Base-by-base conservation (phyloP, 2,797 vertebrate genomes). In the Ammospiza maritima region DNA sequence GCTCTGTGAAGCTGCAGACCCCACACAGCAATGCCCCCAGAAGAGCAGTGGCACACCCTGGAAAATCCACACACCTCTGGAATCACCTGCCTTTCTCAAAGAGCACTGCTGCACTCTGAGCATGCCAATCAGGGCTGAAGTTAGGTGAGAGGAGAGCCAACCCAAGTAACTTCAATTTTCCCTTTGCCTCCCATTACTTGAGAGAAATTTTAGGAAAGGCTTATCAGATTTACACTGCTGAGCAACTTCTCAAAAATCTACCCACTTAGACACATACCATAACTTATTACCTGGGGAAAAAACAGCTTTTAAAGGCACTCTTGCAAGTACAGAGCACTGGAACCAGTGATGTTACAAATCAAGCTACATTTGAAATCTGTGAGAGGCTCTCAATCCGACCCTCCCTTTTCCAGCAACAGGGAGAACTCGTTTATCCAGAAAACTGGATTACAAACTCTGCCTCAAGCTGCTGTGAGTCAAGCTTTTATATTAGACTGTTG, bases 341-440 rank as follows among this genome's bases (percentile, higher is more conserved):
- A 5, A 80, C 21, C n/a, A 66, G 40, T 25, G 25, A 54, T 27
- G n/a, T 9, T 88, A 78, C 40, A 67, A 72, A 91, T 32, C 29
- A 60, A 60, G 56, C 29, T 86, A 45, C 47, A 42, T 85, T 79
- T 60, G 34, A 90, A 95, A 92, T 47, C 44, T 27, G 5, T 60
- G 89, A 70, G 14, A 75, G 80, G 56, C 73, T 81, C 56, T 77
- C 54, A 85, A 57, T 51, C 60, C 38, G 73, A 47, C 66, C 56
- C 85, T 91, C 66, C 85, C 58, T 81, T 80, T 56, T 60, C 47
- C 83, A 86, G 66, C 29, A 96, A 81, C 76, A 72, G 87, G 90
- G 84, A 95, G 83, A 97, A 95, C 92, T 86, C 0, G 92, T 93
- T 88, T 73, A 88, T 96, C 94, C 70, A 88, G 91, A 91, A 78